Evolutionary conservation across 92 coral and sea anemone genomes (phyloP), one percentile per base, ranked within the genome.

Genomic region (Siderastrea siderea): DNA sequence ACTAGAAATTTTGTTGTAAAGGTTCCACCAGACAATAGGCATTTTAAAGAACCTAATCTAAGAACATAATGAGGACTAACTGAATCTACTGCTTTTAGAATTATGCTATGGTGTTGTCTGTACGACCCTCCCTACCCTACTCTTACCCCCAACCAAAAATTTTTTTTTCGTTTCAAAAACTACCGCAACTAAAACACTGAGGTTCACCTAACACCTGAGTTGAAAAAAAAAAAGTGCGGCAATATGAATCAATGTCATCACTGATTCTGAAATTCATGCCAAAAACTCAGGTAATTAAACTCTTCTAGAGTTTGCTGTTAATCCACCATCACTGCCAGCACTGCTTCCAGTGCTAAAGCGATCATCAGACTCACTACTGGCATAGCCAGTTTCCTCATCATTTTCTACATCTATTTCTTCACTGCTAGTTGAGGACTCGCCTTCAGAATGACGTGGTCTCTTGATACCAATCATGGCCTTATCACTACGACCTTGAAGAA

Each of bases 331-430:
- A 84, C 99, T 98, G 10, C 98, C 98, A 70, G 92, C 96, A 79
- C 98, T 95, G 86, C 98, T 91, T 63, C 90, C 95, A n/a, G 82
- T 91, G 71, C 99, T 98, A 64, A 94, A 94, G 13, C 95, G 90
- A 79, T 98, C 99, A 61, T 96, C 99, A 4, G 99, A 98, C 86
- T 96, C 99, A 46, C 99, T 93, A 75, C 97, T 93, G 81, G 95
- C 95, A 88, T 96, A 98, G 6, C 97, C 99, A 68, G 95, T 92
- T 85, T 98, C 98, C 49, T 95, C 98, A 50, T 98, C 98, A 81
- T 96, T 93, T 87, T 95, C 98, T 68, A 94, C 95, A 58, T 95
- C 98, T 53, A 95, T 91, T 65, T 95, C 98, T 68, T 93, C 98
- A 72, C 94, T 87, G 77, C 98, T 95, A n/a, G 95, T 93, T 5